Conservation (phyloP, 2,888 invertebrate species). For the Hesperia comma region DNA sequence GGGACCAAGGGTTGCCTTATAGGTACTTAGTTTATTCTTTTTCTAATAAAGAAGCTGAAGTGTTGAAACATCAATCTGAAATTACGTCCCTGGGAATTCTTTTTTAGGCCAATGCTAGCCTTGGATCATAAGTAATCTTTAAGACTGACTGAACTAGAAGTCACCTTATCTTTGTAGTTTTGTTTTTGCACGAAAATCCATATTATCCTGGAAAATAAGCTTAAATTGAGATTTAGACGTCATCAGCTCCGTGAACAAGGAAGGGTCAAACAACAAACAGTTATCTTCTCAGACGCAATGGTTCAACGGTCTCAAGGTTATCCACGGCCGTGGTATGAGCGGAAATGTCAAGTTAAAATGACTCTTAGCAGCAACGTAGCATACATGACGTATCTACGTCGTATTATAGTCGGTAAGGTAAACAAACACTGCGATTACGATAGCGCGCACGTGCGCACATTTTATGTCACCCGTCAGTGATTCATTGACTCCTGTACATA, state of each 20-base stretch:
- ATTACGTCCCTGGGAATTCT: no score
- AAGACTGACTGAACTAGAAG: no score
- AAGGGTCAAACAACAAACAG: not conserved
- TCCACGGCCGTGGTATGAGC: not conserved
- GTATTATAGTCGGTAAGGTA: constrained; percentile 14
- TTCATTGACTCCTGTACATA: constrained; percentile 22
- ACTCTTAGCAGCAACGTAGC: not conserved
- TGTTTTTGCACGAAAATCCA: no score
- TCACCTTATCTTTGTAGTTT: no score
- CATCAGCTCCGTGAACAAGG: no score
- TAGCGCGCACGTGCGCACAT: constrained; percentile 44
- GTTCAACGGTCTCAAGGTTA: constrained; percentile 5
- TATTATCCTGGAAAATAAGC: no score
- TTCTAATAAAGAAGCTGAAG: no score
- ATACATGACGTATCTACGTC: constrained; percentile 4
- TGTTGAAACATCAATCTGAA: not conserved
- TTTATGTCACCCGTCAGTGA: constrained; percentile 26
- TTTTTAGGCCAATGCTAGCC: no score
- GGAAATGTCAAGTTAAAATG: not conserved
- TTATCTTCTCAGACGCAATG: constrained; percentile 12
- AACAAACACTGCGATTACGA: constrained; percentile 37
- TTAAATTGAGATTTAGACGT: no score
- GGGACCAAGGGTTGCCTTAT: no score
- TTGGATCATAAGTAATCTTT: no score
- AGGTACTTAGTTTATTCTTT: not conserved